Evolutionary conservation across 2,797 vertebrate genomes (phyloP), one percentile per base, ranked within the genome.

Genomic region (Onychomys torridus): DNA sequence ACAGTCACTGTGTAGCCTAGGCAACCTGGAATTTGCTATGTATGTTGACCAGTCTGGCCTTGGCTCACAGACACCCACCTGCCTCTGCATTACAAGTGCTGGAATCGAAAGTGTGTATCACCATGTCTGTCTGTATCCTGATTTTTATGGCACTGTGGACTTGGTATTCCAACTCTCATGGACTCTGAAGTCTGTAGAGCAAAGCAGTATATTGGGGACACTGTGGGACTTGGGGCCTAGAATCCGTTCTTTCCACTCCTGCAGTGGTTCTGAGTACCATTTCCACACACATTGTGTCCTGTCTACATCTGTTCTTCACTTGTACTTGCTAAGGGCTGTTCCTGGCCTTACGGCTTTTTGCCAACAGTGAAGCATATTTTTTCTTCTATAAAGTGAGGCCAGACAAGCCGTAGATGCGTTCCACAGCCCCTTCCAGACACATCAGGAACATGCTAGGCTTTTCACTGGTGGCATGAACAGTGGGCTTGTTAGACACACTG

Each of bases 221-320:
- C 16, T 46, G 49, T 46, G 6, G 83, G 52, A 67, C 9, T 13
- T 5, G 14, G n/a, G 87, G 17, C 34, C 12, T 11, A 23, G 16
- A 57, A 55, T 2, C 23, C 40, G 7, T 75, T 34, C 69, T 77
- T 1, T 3, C 16, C 21, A 32, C 2, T 19, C 37, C 25, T 8
- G 21, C 8, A 12, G 8, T 77, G 71, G 63, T 57, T 55, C n/a
- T 2, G 16, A 27, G 46, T 0, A 0, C 37, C 52, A 89, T 76
- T 8, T 4, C 25, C 43, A 32, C 4, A 34, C 3, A 37, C 40
- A 5, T 21, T 40, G 32, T 29, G 43, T 67, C 0, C 1, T 37
- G 34, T 19, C 21, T 63, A 19, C 34, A 19, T 40, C 52, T 1
- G 3, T 40, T 0, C 69, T 37, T 55, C 0, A 21, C 65, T 73